Evolutionary conservation across 2,113 vertebrate species (phyloP), one percentile per base, ranked within the genome.

Genomic region (Propithecus coquereli): DNA sequence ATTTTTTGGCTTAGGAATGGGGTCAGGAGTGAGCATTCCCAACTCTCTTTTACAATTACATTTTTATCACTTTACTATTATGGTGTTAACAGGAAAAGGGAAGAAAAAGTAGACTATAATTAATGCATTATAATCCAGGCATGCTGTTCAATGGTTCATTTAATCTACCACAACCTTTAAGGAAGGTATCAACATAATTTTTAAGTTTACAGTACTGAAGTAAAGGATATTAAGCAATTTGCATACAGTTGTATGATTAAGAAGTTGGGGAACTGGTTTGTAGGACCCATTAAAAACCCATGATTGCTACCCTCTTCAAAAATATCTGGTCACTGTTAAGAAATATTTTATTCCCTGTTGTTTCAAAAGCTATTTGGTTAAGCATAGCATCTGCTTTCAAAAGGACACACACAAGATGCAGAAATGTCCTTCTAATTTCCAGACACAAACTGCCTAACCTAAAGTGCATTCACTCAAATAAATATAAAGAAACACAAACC

Each of bases 401-500:
- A 97, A 94, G 37, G 16, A 43, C 83, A 77, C 50, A 70, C 47
- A 57, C 34, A 87, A 47, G 90, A 97, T 65, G 17, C 20, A 93
- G 65, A 96, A 85, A 82, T 70, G 16, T 71, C 45, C 54, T 96
- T 89, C 25, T 94, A 47, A 89, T 96, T 97, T 92, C 83, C 82
- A 94, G 81, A 90, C 22, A 52, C 50, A 54, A 6, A 47, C 59
- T 81, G 27, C 86, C 20, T 90, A 93, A 90, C 34, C 59, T 82
- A 90, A 94, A 96, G 94, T 90, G 45, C 76, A 71, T 82, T 87
- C 54, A 40, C 80, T 96, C 40, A 93, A 96, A 96, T 81, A 98
- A 97, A 97, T 88, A 96, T 87, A 79, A 97, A 98, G 84, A 97
- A 96, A 94, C 13, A 54, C n/a, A 65, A 94, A 59, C 73, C 54